phyloP scores from a whole-genome alignment of 2,797 vertebrate species.

The Australoheros facetus region DNA sequence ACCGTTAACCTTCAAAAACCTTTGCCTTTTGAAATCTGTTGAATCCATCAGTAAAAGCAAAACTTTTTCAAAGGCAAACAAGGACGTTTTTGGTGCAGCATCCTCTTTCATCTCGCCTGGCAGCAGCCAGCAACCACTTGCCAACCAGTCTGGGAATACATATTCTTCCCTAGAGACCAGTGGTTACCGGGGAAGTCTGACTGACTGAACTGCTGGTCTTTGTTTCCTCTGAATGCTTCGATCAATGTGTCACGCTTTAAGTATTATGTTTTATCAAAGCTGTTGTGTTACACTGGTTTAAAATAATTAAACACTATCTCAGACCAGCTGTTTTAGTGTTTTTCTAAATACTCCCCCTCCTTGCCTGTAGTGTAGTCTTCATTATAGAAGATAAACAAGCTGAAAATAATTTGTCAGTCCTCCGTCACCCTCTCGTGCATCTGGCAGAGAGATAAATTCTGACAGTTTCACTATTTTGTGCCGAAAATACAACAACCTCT shows the following conservation, averaged over 20 bases:
- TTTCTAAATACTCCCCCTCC: neutral
- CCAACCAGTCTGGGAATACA: no score
- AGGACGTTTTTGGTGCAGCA: no score
- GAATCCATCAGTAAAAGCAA: no score
- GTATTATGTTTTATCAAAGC: neutral
- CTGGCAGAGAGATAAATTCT: slow-evolving; percentile 1
- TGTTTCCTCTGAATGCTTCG: neutral
- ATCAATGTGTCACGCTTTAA: neutral
- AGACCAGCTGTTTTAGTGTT: neutral
- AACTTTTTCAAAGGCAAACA: no score
- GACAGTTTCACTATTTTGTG: neutral
- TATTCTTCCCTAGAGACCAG: neutral
- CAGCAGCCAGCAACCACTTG: no score
- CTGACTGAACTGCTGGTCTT: neutral
- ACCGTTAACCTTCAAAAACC: no score
- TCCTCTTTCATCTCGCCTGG: no score
- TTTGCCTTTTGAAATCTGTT: no score
- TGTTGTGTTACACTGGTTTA: neutral
- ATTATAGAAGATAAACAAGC: slow-evolving; percentile 4
- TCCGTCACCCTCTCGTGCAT: neutral
- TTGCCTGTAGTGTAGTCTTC: neutral
- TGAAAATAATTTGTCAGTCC: slow-evolving; percentile 3
- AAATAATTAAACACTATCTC: neutral
- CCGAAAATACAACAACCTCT: neutral
- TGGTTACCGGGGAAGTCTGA: neutral